Conservation (phyloP, 2,797 vertebrate species). For the Mareca penelope region DNA sequence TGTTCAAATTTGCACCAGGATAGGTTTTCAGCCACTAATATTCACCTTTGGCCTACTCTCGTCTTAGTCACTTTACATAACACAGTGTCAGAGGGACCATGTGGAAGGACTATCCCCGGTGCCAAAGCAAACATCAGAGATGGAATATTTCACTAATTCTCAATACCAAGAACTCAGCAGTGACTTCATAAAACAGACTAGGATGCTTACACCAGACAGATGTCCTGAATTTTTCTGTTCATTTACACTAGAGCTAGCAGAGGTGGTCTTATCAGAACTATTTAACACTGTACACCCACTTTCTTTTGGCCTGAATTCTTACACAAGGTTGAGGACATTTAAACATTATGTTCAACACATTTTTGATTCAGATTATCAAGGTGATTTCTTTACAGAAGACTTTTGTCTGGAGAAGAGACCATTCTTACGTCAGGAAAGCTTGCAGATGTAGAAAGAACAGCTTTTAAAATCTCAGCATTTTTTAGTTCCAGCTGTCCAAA, state of each 20-base stretch:
- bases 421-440: neutral
- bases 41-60: neutral
- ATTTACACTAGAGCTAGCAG: neutral
- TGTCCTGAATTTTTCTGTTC: neutral
- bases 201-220: neutral
- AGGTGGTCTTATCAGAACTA: neutral
- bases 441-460: neutral
- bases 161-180: neutral
- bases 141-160: neutral
- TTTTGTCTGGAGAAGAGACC: neutral
- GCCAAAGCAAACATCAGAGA: neutral
- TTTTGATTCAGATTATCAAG: neutral
- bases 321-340: neutral
- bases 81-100: neutral
- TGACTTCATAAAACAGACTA: neutral
- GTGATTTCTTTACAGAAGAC: neutral
- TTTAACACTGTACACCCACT: neutral
- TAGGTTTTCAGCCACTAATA: neutral
- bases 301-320: neutral
- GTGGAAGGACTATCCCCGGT: neutral
- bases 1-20: neutral
- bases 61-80: neutral
- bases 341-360: neutral
- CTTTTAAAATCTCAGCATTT: neutral
- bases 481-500: neutral